These are phyloP conservation scores for Cygnus buccinator DNA, from an alignment of 2,113 vertebrate genomes.

Conservation along the genomic window DNA sequence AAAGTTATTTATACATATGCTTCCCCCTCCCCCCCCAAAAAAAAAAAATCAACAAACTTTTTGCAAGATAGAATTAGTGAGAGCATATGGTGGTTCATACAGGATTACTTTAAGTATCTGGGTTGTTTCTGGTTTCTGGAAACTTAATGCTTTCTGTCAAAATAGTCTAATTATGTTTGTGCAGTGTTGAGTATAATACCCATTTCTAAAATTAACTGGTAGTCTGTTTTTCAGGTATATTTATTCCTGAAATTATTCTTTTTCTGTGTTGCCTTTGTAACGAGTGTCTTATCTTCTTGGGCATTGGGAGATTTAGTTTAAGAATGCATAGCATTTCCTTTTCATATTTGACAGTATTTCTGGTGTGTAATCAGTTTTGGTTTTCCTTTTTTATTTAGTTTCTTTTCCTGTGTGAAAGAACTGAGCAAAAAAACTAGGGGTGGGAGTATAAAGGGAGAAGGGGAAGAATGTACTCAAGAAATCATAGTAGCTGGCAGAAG, in stretches of 20 bases:
- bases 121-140: neutral
- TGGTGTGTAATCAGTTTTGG: neutral
- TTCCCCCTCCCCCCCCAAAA: neutral
- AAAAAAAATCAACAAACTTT: neutral
- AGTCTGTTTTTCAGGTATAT: neutral
- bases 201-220: neutral
- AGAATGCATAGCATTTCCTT: constrained; percentile 27
- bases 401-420: neutral
- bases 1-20: neutral
- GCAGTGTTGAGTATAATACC: neutral
- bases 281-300: neutral
- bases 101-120: neutral
- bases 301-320: neutral
- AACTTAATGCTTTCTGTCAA: neutral
- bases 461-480: constrained; percentile 6
- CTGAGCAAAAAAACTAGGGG: neutral
- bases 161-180: neutral
- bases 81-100: neutral
- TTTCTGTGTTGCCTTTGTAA: constrained; percentile 3
- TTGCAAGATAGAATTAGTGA: neutral
- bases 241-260: neutral
- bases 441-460: constrained; percentile 21
- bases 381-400: constrained; percentile 2
- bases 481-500: constrained; percentile 2
- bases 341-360: constrained; percentile 10